Evolutionary conservation across 2,113 vertebrate genomes (phyloP), one percentile per base, ranked within the genome.

Genomic region (Cyphomyrus discorhynchus): DNA sequence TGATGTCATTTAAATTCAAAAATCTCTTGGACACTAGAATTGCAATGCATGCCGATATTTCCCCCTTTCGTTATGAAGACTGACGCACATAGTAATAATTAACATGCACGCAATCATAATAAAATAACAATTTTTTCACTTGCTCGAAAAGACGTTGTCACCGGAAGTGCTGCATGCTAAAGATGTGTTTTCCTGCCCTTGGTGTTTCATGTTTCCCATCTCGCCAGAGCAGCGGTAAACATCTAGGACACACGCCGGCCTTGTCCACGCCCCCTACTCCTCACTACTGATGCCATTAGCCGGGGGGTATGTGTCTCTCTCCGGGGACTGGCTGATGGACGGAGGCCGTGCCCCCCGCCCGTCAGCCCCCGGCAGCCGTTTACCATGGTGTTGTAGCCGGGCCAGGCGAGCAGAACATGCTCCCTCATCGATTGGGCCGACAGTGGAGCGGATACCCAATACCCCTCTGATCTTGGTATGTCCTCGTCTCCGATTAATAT

Each of bases 261-360:
- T 1, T 92, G 90, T 77, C 90, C 35, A 66, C 80, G 89, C 96
- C 95, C 96, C 97, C 98, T 95, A 98, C 96, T 87, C 50, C 80
- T 80, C 90, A 7, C 92, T 89, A 87, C 90, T 94, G 98, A 98
- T 0, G 97, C 98, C 89, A 98, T 99, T 93, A 98, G 98, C 42
- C 95, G 98, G 87, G 98, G 85, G 85, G 13, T 27, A 24, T 62
- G 53, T 24, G 52, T 21, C 31, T 58, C 53, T 45, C 53, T 42
- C 53, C 35, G 1, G 87, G 52, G 87, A 62, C 35, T 9, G 87
- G 39, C 52, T 62, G 87, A 66, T 88, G 56, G 87, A 62, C 87
- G 24, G 53, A 39, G 87, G 56, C 87, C 46, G 84, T 46, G 62
- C 62, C 27, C 9, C 62, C 62, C 3, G 3, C 1, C 85, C 49